phyloP scores from a whole-genome alignment of 2,113 vertebrate species.

The Vulpes ferrilata region DNA sequence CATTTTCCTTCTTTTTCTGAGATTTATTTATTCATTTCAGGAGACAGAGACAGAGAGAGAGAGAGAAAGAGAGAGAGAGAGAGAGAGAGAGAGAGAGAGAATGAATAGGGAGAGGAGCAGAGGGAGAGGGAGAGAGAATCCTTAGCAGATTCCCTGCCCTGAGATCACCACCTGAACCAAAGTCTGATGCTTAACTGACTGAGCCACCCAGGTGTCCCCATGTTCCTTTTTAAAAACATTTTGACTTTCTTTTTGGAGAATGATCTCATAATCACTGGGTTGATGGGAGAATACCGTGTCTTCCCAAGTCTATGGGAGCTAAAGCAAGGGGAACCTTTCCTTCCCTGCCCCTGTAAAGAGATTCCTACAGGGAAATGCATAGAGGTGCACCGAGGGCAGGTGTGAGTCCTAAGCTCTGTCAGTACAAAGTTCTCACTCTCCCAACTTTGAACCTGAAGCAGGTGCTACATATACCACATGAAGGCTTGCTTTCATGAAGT shows the following conservation, averaged over 20 bases:
- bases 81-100: too few species aligned
- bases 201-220: too few species aligned
- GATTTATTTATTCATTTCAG: too few species aligned
- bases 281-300: background rate
- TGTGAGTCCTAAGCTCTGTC: background rate
- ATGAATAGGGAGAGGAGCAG: too few species aligned
- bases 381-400: background rate
- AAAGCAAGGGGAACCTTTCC: background rate
- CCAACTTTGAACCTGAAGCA: background rate
- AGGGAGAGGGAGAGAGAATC: too few species aligned
- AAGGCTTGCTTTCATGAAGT: background rate
- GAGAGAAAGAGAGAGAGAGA: too few species aligned
- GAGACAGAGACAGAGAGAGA: too few species aligned
- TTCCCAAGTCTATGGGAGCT: rapidly evolving
- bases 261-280: background rate
- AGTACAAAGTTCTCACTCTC: background rate
- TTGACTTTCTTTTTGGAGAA: background rate
- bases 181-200: too few species aligned
- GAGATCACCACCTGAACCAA: too few species aligned
- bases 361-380: background rate
- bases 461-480: rapidly evolving
- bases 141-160: too few species aligned
- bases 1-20: background rate
- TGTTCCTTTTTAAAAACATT: background rate
- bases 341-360: background rate